These are phyloP conservation scores for Conus ventricosus DNA, from an alignment of 1,140 invertebrate genomes.

Conservation along the genomic window DNA sequence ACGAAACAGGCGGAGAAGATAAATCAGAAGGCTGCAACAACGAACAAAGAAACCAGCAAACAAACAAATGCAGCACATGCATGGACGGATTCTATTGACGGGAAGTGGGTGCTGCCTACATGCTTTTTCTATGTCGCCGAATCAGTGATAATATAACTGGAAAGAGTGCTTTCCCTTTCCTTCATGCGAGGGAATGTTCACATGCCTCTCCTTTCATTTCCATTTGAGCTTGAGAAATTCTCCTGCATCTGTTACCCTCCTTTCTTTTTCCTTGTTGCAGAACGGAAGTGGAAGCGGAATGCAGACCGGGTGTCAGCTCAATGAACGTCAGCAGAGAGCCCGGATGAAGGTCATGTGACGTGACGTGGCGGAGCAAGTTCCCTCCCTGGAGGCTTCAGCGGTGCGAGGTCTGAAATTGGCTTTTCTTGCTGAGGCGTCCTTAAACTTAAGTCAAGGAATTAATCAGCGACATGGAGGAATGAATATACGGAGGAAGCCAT, in stretches of 20 bases:
- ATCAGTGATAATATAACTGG: background rate
- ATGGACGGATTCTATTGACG: too few relatives aligned
- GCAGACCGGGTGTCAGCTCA: background rate
- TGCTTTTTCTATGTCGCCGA: background rate
- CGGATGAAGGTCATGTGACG: constrained; percentile 16
- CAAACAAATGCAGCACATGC: too few relatives aligned
- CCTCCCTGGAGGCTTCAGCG: background rate
- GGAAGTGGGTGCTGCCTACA: too few relatives aligned
- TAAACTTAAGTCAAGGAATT: background rate
- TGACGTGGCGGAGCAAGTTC: background rate
- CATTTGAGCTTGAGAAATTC: background rate
- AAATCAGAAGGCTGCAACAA: too few relatives aligned
- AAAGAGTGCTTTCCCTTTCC: background rate
- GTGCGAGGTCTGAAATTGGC: background rate
- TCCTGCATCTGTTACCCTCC: background rate
- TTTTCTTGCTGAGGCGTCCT: background rate
- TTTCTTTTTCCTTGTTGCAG: background rate
- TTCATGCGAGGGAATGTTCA: background rate
- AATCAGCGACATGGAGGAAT: background rate
- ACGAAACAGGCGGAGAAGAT: too few relatives aligned
- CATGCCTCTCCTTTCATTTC: background rate
- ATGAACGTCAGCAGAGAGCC: background rate
- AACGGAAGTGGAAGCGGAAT: background rate
- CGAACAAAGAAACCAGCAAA: too few relatives aligned
- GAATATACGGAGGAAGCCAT: background rate